Base-by-base conservation (phyloP, 2,113 vertebrate genomes). In the Beaufortia kweichowensis region DNA sequence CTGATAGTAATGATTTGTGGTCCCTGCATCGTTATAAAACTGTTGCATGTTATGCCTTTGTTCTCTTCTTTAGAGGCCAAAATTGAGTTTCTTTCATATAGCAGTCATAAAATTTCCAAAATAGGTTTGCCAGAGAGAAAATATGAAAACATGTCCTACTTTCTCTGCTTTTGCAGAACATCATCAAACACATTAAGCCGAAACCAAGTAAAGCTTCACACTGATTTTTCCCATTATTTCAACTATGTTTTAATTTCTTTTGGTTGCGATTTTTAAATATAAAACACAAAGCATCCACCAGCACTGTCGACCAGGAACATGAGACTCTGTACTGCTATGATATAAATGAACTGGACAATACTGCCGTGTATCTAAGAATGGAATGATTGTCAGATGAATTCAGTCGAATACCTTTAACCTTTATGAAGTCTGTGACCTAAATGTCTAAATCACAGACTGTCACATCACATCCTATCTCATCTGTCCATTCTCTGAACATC, bases 381-480 rank as follows among this genome's bases (percentile, higher is more conserved):
- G 17, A 50, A 10, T 50, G 17, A 3, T 56, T 55, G 67, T 70
- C 50, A 70, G 53, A 23, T 59, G 21, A 28, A 59, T 31, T 28
- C 46, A 50, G 43, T 31, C 3, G 48, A 17, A 56, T 56, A n/a
- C 23, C 53, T 41, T 15, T 3, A 33, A 71, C 53, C 50, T 71
- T 71, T 59, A 56, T 59, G 53, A 71, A 71, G 50, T n/a, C 53
- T 71, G 65, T 50, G 53, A 71, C 68, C 68, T 26, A 41, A 57
- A 71, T 41, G 31, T 59, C 53, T 71, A 31, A 41, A 71, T 59
- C 53, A 26, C 31, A 31, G 57, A n/a, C 3, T 71, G 68, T 59
- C 68, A 59, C 31, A 19, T 71, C 68, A 41, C 23, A 59, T 71
- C 53, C 53, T 1, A 5, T 71, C 68, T 10, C 68, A 59, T 28